Conservation (phyloP, 2,888 invertebrate genomes). For the Dexiosoma caninum region DNA sequence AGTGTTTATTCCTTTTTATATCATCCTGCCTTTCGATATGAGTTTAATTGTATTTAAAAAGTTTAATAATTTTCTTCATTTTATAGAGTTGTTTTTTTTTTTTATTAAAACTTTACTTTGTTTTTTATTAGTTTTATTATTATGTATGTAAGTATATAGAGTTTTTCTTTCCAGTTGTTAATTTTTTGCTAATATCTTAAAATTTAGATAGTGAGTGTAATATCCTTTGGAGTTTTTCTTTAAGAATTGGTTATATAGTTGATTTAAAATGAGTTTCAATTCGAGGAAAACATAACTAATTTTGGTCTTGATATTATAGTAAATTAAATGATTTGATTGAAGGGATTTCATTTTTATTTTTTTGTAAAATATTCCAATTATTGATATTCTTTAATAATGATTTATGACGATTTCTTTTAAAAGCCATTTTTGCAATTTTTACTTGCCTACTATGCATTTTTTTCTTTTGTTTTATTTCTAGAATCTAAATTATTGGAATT, state of each 20-base stretch:
- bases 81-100: neutral
- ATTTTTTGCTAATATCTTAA: constrained; percentile 30
- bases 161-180: constrained; percentile 24
- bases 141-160: constrained; percentile 12
- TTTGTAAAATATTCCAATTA: constrained; percentile 18
- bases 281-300: neutral
- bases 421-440: constrained; percentile 42
- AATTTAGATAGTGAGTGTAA: constrained; percentile 37
- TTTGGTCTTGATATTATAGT: neutral
- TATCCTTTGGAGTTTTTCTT: constrained; percentile 11
- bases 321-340: neutral
- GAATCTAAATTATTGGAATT: neutral
- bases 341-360: neutral
- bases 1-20: neutral
- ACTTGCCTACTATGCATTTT: constrained; percentile 23
- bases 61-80: neutral
- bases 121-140: neutral
- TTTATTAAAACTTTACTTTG: constrained; percentile 14
- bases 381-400: neutral
- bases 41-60: constrained; percentile 28
- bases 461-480: constrained; percentile 14
- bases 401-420: constrained; percentile 23
- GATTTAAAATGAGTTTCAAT: neutral
- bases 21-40: neutral
- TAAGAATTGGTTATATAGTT: neutral